Evolutionary conservation across 2,888 invertebrate species (phyloP).

Genomic region (Cryptocephalus primarius): DNA sequence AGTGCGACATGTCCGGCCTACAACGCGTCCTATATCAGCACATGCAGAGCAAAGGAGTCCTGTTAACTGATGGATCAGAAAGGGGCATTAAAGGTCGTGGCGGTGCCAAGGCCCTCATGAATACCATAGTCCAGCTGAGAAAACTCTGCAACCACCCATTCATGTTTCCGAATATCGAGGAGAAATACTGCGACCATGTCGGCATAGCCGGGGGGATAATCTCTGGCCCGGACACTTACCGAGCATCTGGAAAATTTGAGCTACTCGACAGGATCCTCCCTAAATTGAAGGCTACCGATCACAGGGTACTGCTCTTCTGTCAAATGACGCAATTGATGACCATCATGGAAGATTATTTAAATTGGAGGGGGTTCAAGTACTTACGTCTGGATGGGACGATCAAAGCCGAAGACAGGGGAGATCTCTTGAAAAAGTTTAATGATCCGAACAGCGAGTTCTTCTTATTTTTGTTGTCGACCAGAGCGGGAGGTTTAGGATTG

Average conservation of each 20-base stretch:
- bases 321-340: slow-evolving; percentile 99
- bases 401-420: slow-evolving; percentile 95
- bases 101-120: slow-evolving; percentile 95
- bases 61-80: slow-evolving; percentile 92
- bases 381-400: slow-evolving; percentile 95
- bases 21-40: slow-evolving; percentile 92
- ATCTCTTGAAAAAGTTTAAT: slow-evolving; percentile 85
- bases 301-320: slow-evolving; percentile 94
- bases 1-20: slow-evolving; percentile 97
- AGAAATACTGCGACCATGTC: slow-evolving; percentile 87
- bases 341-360: slow-evolving; percentile 95
- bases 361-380: slow-evolving; percentile 81
- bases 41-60: slow-evolving; percentile 94
- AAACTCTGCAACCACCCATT: slow-evolving; percentile 99
- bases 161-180: slow-evolving; percentile 98
- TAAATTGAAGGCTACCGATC: slow-evolving; percentile 82
- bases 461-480: slow-evolving; percentile 89
- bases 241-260: slow-evolving; percentile 96
- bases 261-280: slow-evolving; percentile 92
- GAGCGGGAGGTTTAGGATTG: slow-evolving; percentile 95
- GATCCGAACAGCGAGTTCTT: slow-evolving; percentile 83
- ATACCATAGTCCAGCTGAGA: slow-evolving; percentile 95
- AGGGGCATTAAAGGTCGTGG: slow-evolving; percentile 85
- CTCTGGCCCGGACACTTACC: slow-evolving; percentile 80
- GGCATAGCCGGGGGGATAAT: slow-evolving; percentile 69